Evolutionary conservation across 2,113 vertebrate genomes (phyloP), one percentile per base, ranked within the genome.

Genomic region (Spea multiplicata): DNA sequence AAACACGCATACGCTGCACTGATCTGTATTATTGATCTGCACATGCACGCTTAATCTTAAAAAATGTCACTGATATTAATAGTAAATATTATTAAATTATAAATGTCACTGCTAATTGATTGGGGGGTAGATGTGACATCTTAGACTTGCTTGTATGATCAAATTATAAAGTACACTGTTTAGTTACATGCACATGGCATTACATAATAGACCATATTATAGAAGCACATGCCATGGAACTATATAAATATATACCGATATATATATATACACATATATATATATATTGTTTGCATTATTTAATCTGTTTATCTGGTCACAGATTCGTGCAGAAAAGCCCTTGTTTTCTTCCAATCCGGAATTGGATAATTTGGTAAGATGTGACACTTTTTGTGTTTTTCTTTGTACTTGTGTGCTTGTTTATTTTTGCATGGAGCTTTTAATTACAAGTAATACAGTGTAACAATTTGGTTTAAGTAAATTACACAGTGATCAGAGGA

Each of bases 311-410:
- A 87, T 86, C 82, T 89, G 72, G 74, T 53, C 96, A 90, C 93
- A 98, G 97, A 97, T 99, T 89, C 96, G 97, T 86, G 96, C 97
- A 93, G 97, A 99, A 95, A 99, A 99, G 88, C 97, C 97, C 89
- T 93, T 98, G 88, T 99, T 99, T 94, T 99, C 97, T 90, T 99
- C 97, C 84, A 99, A 99, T 91, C 97, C 97, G 84, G 97, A 99
- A 88, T 92, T 99, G 95, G 97, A 99, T 94, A 99, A 99, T 93
- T 95, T 99, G 97, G 97, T 99, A 95, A 99, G 96, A 87, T 83
- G 82, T 83, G 83, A 83, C 55, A 75, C 77, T 66, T 67, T 73
- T 9, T 47, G 44, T 8, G 10, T 8, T 73, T 7, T n/a, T 72
- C 30, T 49, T 3, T 64, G 57, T 66, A 49, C 69, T 75, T 77